Evolutionary conservation across 2,113 vertebrate genomes (phyloP).

Genomic region (Pyrgilauda ruficollis): DNA sequence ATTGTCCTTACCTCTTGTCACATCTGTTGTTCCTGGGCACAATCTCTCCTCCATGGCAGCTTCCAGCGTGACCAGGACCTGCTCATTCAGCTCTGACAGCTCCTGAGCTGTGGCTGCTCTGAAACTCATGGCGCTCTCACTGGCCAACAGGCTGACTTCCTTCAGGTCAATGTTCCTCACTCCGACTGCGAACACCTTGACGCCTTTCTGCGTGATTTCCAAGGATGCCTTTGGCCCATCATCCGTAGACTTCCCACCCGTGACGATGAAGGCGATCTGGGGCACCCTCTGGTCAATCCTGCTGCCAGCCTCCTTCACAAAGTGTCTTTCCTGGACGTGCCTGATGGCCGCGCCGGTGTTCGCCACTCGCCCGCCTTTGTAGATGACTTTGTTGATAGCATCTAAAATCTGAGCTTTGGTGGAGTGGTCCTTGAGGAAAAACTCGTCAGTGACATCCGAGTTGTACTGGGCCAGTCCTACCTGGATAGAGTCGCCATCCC

Average conservation of each 20-base stretch:
- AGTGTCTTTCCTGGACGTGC: conserved; percentile 83
- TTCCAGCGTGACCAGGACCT: conserved; percentile 83
- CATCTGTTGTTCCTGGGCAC: conserved; percentile 65
- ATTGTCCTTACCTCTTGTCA: conserved; percentile 69
- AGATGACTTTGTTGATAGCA: conserved; percentile 79
- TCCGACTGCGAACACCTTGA: conserved; percentile 87
- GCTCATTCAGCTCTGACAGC: conserved; percentile 89
- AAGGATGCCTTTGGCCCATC: conserved; percentile 80
- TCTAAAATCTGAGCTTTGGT: conserved; percentile 80
- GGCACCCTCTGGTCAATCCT: conserved; percentile 83
- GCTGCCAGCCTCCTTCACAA: conserved; percentile 86
- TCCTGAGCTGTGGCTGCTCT: conserved; percentile 73
- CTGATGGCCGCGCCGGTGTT: conserved; percentile 85
- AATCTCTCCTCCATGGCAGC: conserved; percentile 82
- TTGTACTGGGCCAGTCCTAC: conserved; percentile 90
- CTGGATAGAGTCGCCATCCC: conserved; percentile 80
- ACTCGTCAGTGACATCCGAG: conserved; percentile 86
- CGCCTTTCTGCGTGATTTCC: conserved; percentile 75
- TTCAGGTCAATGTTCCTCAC: conserved; percentile 75
- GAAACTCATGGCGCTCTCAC: conserved; percentile 79
- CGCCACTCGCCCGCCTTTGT: conserved; percentile 84
- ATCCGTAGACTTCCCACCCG: conserved; percentile 82
- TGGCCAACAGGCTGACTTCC: conserved; percentile 83
- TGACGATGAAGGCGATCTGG: conserved; percentile 90
- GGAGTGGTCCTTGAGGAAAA: conserved; percentile 85